phyloP scores from a whole-genome alignment of 2,888 invertebrate species.

The Ramazzottius varieornatus region DNA sequence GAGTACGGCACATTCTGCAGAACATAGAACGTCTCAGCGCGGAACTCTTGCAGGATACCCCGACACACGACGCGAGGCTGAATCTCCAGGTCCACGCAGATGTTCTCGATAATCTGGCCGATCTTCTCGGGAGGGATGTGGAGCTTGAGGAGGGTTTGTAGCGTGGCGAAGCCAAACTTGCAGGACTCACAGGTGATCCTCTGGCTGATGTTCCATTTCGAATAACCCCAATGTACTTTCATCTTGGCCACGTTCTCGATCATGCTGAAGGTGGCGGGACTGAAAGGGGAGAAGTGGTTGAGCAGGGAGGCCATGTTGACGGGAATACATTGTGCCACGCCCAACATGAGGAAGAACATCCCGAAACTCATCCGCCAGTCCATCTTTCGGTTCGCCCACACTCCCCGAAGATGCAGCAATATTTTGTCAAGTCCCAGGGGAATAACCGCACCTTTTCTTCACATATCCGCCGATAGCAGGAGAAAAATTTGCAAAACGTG shows the following conservation, averaged over 20 bases:
- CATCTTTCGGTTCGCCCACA: too few relatives aligned
- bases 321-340: too few relatives aligned
- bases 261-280: not conserved
- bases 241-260: not conserved
- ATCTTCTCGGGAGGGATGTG: not conserved
- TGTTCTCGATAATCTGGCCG: not conserved
- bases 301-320: too few relatives aligned
- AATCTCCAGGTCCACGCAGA: slow-evolving; percentile 8
- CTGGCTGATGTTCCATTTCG: slow-evolving; percentile 1
- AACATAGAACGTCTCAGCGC: slow-evolving; percentile 4
- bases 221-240: not conserved
- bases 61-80: slow-evolving; percentile 6
- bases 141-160: not conserved
- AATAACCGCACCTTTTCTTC: too few relatives aligned
- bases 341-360: too few relatives aligned
- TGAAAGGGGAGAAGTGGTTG: not conserved
- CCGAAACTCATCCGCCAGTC: too few relatives aligned
- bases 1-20: not conserved
- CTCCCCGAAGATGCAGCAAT: too few relatives aligned
- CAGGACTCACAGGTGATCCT: not conserved
- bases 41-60: slow-evolving; percentile 5
- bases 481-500: too few relatives aligned
- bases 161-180: not conserved
- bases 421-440: too few relatives aligned
- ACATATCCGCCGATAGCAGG: too few relatives aligned